Base-by-base conservation (phyloP, 2,888 invertebrate genomes). In the Selenia dentaria region DNA sequence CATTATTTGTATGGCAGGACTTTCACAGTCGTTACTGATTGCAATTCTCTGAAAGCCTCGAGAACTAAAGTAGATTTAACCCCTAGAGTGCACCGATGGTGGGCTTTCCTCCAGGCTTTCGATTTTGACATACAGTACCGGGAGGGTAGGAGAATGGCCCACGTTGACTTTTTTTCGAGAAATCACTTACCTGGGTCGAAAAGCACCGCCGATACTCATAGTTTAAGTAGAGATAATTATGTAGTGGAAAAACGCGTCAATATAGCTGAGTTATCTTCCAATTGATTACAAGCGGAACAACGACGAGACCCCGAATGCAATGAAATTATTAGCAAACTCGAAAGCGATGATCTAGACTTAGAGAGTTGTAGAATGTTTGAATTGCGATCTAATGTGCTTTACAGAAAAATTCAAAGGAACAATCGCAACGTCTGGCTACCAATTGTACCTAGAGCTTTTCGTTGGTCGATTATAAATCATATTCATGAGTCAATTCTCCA, bases 401-500 rank as follows among this genome's bases (percentile, higher is more conserved):
- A 34, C 2, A 12, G 34, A 13, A 54, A 29, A 34, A 41, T 12
- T 1, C 12, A 11, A 8, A n/a, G 34, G 8, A 34, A 34, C 10
- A 24, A 22, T 6, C 1, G 12, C 38, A 3, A 10, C 46, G 5
- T 5, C n/a, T 29, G 42, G 25, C 6, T 25, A 25, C 25, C 25
- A 9, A 5, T 25, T 9, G 9, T 25, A 48, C 8, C 16, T 40
- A 9, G 31, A 8, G 13, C 31, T 8, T 3, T 18, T 37, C 59
- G n/a, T 0, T 71, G 69, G 68, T 58, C 66, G 0, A 44, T 72
- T 5, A 57, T 70, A 2, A 62, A 66, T 33, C 47, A 63, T 27
- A 32, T 67, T 1, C 68, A 70, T 24, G 58, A 60, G 0, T 26
- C 49, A 0, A 5, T 69, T 0, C 28, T 59, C 12, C 67, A 70